Conservation (phyloP, 2,888 invertebrate genomes). For the Strigamia transsilvanica region DNA sequence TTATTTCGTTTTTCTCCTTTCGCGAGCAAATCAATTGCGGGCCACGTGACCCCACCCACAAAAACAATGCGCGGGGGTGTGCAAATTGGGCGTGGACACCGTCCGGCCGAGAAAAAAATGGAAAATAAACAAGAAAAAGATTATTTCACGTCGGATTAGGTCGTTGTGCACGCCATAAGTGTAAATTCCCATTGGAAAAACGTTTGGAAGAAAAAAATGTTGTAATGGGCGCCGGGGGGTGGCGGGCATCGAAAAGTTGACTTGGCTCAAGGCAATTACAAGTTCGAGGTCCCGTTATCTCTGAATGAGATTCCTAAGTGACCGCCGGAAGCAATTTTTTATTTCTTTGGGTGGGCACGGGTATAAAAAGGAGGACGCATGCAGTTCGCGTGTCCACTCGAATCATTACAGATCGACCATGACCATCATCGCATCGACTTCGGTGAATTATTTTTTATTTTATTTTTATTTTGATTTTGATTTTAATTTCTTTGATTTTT, state of each 20-base stretch:
- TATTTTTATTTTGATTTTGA: neutral
- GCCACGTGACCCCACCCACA: slow-evolving; percentile 12
- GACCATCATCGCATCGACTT: neutral
- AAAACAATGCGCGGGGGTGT: neutral
- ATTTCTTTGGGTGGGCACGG: neutral
- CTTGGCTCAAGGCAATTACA: slow-evolving; percentile 27
- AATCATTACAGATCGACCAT: neutral
- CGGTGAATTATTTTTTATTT: neutral
- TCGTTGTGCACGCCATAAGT: neutral
- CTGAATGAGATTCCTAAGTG: slow-evolving; percentile 38
- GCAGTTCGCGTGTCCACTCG: slow-evolving; percentile 17
- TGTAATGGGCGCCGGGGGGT: too few species aligned
- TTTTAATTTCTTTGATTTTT: neutral
- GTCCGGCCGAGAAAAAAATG: neutral
- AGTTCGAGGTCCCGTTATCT: slow-evolving; percentile 34
- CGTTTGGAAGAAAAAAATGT: too few species aligned
- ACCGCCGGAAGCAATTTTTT: slow-evolving; percentile 36
- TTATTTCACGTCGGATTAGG: neutral
- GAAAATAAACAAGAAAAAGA: neutral
- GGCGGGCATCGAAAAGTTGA: neutral
- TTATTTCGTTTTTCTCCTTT: too few species aligned
- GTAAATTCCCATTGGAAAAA: too few species aligned
- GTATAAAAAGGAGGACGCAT: slow-evolving; percentile 16
- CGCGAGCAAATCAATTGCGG: slow-evolving; percentile 9
- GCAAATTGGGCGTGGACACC: neutral